Conservation (phyloP, 2,113 vertebrate genomes). For the Chelonoidis abingdonii region DNA sequence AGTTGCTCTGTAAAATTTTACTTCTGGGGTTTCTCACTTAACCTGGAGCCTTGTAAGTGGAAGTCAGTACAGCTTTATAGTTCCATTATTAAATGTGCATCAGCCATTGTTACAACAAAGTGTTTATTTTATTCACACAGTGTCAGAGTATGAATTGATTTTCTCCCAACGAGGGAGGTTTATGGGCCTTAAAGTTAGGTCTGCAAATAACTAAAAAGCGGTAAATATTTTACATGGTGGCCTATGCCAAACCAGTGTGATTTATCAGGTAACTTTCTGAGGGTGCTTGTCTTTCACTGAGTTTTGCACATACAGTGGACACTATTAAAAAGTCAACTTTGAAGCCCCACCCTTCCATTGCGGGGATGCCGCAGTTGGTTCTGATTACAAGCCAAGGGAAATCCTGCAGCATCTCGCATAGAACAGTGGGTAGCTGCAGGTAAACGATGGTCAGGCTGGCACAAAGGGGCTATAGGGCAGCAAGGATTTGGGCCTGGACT, state of each 20-base stretch:
- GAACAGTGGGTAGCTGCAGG: not conserved
- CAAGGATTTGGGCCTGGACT: too few relatives aligned
- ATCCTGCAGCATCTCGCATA: accelerated
- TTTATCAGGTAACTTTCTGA: not conserved
- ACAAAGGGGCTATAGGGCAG: accelerated
- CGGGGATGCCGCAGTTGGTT: not conserved
- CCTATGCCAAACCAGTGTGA: not conserved
- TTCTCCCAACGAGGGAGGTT: not conserved
- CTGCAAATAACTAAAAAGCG: not conserved
- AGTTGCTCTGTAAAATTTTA: not conserved
- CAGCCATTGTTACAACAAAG: accelerated
- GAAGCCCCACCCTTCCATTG: not conserved
- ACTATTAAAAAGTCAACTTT: accelerated
- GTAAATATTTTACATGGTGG: not conserved
- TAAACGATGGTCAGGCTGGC: not conserved
- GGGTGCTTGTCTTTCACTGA: not conserved
- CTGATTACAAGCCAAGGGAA: not conserved
- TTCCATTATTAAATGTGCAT: not conserved
- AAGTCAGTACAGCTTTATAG: not conserved
- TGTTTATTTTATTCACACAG: not conserved
- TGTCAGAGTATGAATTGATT: not conserved
- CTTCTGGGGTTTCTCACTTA: not conserved
- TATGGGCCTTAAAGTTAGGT: not conserved
- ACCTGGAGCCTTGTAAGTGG: not conserved
- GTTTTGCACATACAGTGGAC: accelerated